Evolutionary conservation across 1,140 invertebrate genomes (phyloP).

Genomic region (Melipona quadrifasciata): DNA sequence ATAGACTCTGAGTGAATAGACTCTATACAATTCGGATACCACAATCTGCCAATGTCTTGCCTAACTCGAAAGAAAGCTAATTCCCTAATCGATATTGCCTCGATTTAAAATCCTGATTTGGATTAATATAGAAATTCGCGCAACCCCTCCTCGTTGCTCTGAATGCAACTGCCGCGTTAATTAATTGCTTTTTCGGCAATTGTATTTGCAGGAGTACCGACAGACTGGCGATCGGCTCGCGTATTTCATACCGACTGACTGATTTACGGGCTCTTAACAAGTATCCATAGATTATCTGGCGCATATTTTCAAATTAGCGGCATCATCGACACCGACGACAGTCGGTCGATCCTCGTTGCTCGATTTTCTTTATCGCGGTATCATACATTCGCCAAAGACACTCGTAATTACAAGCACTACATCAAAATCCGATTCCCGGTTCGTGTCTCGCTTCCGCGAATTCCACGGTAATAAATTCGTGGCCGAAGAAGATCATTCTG

Average conservation of each 20-base stretch:
- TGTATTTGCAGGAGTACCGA: not conserved
- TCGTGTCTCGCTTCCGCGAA: constrained; percentile 4
- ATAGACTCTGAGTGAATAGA: too few relatives aligned
- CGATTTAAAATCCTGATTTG: constrained; percentile 19
- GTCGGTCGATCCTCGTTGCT: not conserved
- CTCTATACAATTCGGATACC: not conserved
- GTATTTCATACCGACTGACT: constrained; percentile 29
- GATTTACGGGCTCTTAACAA: constrained; percentile 47
- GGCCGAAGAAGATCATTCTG: constrained; percentile 43
- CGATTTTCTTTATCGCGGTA: constrained; percentile 1
- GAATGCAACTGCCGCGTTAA: constrained; percentile 39
- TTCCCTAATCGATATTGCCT: not conserved
- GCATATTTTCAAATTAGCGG: constrained; percentile 50
- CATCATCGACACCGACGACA: constrained; percentile 16
- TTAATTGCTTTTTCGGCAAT: constrained; percentile 37
- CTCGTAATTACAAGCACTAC: constrained; percentile 30
- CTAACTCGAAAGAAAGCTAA: not conserved
- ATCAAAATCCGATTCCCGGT: constrained; percentile 31
- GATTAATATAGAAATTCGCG: constrained; percentile 37
- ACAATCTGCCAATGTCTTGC: too few relatives aligned
- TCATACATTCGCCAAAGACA: not conserved
- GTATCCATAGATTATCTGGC: constrained; percentile 30
- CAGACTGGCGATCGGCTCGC: not conserved
- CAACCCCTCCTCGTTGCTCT: constrained; percentile 28
- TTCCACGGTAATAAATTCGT: constrained; percentile 18